Percentiles rank a stretch among this genome's conserved stretches.
Evolutionary conservation across 2,113 vertebrate species (phyloP).

Genomic region (Pardalotus punctatus): DNA sequence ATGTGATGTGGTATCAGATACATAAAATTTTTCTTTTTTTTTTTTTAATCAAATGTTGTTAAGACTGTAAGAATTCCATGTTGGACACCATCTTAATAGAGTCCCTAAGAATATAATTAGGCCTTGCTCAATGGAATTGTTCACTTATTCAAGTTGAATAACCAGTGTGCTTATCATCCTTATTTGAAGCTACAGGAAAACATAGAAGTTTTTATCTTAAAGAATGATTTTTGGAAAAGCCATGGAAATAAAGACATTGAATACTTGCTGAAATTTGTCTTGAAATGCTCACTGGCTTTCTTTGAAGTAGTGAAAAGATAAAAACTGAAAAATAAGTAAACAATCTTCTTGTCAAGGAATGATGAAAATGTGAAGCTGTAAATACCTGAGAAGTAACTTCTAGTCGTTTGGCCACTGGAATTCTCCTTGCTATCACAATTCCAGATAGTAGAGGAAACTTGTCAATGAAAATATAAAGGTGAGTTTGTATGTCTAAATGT

Average conservation of each 20-base stretch:
- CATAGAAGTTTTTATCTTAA: rapidly evolving
- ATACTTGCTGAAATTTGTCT: background rate
- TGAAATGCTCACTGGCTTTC: background rate
- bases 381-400: constrained; percentile 31
- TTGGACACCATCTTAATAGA: background rate
- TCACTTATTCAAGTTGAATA: background rate
- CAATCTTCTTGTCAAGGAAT: constrained; percentile 21
- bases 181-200: background rate
- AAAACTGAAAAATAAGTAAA: background rate
- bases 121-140: background rate
- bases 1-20: rapidly evolving
- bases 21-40: background rate
- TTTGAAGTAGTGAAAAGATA: background rate
- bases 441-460: background rate
- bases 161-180: rapidly evolving
- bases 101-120: background rate
- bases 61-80: background rate
- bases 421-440: background rate
- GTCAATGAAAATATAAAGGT: background rate
- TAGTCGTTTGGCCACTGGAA: background rate
- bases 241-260: background rate
- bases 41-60: background rate
- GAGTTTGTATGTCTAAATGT: background rate
- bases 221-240: background rate
- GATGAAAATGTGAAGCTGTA: constrained; percentile 46